phyloP scores from a whole-genome alignment of 2,113 vertebrate species.

The Ailuropoda melanoleuca region DNA sequence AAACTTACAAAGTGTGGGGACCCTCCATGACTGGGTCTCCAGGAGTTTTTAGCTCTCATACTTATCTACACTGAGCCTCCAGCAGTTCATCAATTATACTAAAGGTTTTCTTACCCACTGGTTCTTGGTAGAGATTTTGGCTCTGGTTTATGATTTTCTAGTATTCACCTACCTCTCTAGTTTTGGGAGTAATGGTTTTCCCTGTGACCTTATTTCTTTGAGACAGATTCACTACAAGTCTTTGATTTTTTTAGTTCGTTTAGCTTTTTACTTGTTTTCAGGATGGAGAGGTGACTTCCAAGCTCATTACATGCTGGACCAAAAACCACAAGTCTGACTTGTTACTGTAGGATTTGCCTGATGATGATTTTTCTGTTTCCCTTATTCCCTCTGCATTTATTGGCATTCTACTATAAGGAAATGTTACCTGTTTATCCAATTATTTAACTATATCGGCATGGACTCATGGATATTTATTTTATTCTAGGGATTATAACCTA shows the following conservation, averaged over 20 bases:
- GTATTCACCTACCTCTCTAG: neutral
- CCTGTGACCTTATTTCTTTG: neutral
- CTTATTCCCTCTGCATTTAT: neutral
- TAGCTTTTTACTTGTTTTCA: neutral
- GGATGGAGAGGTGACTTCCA: neutral
- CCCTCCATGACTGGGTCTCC: too few species aligned
- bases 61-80: neutral
- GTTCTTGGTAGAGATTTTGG: too few species aligned
- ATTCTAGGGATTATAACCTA: neutral
- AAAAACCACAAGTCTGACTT: neutral
- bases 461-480: neutral
- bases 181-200: neutral
- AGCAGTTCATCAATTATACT: neutral
- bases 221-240: neutral
- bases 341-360: neutral
- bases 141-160: neutral
- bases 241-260: neutral
- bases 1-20: too few species aligned
- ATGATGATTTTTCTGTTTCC: neutral
- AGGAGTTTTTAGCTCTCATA: neutral
- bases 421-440: neutral
- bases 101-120: neutral
- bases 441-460: neutral
- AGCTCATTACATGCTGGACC: neutral
- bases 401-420: neutral